These are phyloP conservation scores for Samia ricini DNA, from an alignment of 1,140 invertebrate species.

Conservation along the genomic window DNA sequence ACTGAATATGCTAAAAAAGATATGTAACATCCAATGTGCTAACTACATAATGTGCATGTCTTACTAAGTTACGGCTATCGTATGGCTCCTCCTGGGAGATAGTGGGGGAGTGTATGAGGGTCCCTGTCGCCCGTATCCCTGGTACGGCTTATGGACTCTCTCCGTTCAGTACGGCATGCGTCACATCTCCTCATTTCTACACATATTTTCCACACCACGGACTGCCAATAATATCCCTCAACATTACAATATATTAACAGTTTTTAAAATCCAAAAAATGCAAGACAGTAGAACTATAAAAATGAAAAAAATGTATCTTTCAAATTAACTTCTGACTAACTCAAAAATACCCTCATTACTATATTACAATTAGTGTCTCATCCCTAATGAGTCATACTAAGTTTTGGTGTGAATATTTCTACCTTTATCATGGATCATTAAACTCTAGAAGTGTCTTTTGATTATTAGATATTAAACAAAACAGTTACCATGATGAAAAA, in stretches of 20 bases:
- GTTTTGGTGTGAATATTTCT: no score
- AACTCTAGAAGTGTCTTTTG: no score
- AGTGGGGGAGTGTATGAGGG: conserved; percentile 57
- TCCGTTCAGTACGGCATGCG: conserved; percentile 59
- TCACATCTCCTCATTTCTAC: conserved; percentile 73
- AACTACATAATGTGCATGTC: conserved; percentile 48
- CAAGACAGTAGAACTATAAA: neutral
- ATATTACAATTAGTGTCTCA: no score
- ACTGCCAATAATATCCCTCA: conserved; percentile 57
- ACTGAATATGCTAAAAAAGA: neutral
- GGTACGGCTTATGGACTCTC: conserved; percentile 32
- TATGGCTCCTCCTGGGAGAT: conserved; percentile 60
- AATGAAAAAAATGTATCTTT: no score
- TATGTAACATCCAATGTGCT: conserved; percentile 24
- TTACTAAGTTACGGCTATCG: conserved; percentile 64
- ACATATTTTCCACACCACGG: conserved; percentile 68
- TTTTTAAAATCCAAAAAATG: neutral
- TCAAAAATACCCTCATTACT: no score
- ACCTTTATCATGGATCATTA: no score
- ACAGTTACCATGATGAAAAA: no score
- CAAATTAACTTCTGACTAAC: no score
- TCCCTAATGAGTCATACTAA: no score
- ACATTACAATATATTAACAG: conserved; percentile 1
- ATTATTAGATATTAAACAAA: no score
- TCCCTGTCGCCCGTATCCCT: conserved; percentile 49